Base-by-base conservation (phyloP, 2,113 vertebrate species). In the Ctenomys sociabilis region DNA sequence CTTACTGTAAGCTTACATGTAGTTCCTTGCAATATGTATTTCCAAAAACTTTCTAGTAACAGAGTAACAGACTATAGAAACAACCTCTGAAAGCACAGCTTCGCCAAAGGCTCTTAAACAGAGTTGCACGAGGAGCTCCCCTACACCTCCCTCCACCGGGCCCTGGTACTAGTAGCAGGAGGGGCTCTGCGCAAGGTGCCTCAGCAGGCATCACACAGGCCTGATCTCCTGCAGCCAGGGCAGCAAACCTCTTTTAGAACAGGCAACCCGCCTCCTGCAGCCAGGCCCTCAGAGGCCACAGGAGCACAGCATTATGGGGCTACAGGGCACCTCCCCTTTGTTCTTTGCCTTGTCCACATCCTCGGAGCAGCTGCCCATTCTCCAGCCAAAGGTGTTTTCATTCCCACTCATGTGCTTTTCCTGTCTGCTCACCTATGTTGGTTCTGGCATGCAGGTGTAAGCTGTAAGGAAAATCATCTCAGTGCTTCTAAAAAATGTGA, bases 391-490 rank as follows among this genome's bases (percentile, higher is more conserved):
- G 45, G 45, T 37, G 73, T 70, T 93, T 92, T 77, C 81, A 95
- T 78, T 92, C 11, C 66, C 63, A 93, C 19, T 93, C 40, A 49
- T n/a, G 52, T 70, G 30, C 81, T 52, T 73, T 91, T 86, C 61
- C 85, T 90, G 72, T n/a, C 37, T 26, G 80, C 45, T 95, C 24
- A 43, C 49, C 81, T 88, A 49, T 49, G 63, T 63, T 87, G 85
- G 22, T 52, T 52, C 63, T 91, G 37, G 75, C 64, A 32, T 45
- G 80, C 75, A 93, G 8, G 61, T 78, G 70, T 85, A 52, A 94
- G 54, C 28, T 80, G 43, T 43, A 88, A 82, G 78, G 64, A 94
- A 84, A 96, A 82, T 68, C 61, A 96, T 81, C 63, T 86, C 66
- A 85, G 30, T 92, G 92, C 37, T 68, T 37, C 61, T 66, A 40